Base-by-base conservation (phyloP, 2,888 invertebrate species). In the Drosophila merina region DNA sequence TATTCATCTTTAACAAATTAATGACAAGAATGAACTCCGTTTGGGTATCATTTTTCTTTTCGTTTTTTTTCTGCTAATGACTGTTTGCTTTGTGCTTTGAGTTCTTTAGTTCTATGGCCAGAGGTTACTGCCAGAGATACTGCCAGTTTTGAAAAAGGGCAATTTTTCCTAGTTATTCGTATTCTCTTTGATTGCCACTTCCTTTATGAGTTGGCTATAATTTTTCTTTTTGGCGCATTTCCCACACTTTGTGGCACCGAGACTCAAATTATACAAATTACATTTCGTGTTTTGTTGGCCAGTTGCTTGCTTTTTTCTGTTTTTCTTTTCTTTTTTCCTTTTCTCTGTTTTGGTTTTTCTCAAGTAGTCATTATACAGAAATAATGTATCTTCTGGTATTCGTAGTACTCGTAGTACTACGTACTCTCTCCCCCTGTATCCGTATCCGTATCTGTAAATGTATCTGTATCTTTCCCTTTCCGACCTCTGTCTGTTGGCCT, bases 361-460 rank as follows among this genome's bases (percentile, higher is more conserved):
- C 86, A 84, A 84, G 85, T 80, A 84, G 76, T 88, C 87, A 86
- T 88, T 88, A 88, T 86, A 84, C 81, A 86, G 70, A 86, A 83
- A 88, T 79, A 83, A 77, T 83, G 84, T 88, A 69, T 83, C 86
- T 83, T 79, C 54, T 47, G 48, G 20, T 20, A 20, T 20, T 20
- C 20, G 20, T 20, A 20, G 20, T 20, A 2, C 20, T 20, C 20
- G 20, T n/a, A 20, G 20, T 20, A 20, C 40, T 50, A 40, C 55
- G 54, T 55, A 62, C 55, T 57, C 59, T 44, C 45, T 26, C 12
- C 6, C n/a, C 2, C 31, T 31, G 45, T 36, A 33, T 47, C 51
- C 12, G 55, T 25, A 26, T 38, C 54, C 26, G 38, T 48, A 44
- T 42, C 51, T 57, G 26, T 30, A 20, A 12, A 4, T 28, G 28